Evolutionary conservation across 2,888 invertebrate species (phyloP).

Genomic region (Drosophila picticornis): DNA sequence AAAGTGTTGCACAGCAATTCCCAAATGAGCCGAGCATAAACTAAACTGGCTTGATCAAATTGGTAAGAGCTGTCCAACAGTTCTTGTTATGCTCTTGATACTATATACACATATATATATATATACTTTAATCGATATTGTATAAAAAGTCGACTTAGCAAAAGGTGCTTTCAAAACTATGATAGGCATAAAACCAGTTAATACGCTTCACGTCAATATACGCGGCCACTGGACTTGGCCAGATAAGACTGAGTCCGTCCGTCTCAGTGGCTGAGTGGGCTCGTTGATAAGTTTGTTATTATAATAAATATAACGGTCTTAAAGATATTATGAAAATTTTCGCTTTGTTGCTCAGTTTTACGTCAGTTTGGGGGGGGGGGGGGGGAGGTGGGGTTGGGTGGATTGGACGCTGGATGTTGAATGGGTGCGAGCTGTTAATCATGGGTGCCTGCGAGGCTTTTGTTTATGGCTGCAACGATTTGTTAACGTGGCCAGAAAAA

Average conservation of each 20-base stretch:
- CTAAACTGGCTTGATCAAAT: not conserved
- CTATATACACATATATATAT: too few relatives aligned
- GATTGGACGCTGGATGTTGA: not conserved
- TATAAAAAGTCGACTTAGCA: not conserved
- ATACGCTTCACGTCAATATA: constrained; percentile 11
- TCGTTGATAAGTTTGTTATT: constrained; percentile 49
- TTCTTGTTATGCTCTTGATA: not conserved
- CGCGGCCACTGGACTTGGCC: constrained; percentile 1
- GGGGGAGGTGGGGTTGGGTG: not conserved
- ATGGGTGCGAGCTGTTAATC: constrained; percentile 37
- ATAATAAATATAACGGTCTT: constrained; percentile 25
- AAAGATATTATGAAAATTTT: constrained; percentile 34
- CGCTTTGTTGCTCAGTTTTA: constrained; percentile 13
- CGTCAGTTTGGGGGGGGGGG: not conserved
- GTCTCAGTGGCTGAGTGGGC: constrained; percentile 13
- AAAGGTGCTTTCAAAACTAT: not conserved
- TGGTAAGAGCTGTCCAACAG: not conserved
- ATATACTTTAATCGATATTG: not conserved
- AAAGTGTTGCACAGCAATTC: not conserved
- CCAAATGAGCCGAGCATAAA: not conserved
- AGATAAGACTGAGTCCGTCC: constrained; percentile 34
- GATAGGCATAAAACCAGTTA: not conserved
- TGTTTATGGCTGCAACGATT: constrained; percentile 53
- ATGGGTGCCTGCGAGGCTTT: constrained; percentile 28
- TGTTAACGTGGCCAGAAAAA: constrained; percentile 53